phyloP scores from a whole-genome alignment of 2,113 vertebrate genomes.

The Mus musculus region DNA sequence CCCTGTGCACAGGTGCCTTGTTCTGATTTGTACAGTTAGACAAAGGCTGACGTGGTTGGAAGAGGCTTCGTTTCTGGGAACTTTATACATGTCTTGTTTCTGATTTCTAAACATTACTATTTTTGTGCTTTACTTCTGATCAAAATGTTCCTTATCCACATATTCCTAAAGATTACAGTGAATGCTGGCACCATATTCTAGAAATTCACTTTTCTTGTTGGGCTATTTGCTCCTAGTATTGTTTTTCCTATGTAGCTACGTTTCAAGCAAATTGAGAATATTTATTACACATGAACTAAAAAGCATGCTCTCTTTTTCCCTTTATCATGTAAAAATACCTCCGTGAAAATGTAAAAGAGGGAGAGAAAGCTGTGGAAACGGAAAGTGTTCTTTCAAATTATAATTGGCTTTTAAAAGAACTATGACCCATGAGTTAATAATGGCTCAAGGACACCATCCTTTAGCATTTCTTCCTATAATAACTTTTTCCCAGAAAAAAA shows the following conservation, averaged over 20 bases:
- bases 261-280: not conserved
- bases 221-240: not conserved
- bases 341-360: slow-evolving; percentile 20
- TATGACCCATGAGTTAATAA: not conserved
- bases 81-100: not conserved
- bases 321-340: not conserved
- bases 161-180: not conserved
- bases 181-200: not conserved
- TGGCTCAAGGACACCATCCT: not conserved
- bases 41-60: not conserved
- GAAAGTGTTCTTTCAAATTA: slow-evolving; percentile 33
- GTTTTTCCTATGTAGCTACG: not conserved
- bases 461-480: not conserved
- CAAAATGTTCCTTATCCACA: not conserved
- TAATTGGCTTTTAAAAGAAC: not conserved
- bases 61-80: not conserved
- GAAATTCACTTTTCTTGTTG: not conserved
- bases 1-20: not conserved
- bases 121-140: not conserved
- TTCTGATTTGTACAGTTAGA: not conserved
- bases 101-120: slow-evolving; percentile 2
- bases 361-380: not conserved
- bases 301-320: not conserved
- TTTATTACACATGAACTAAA: not conserved
- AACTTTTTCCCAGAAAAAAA: too few relatives aligned